Percentiles rank a stretch among this genome's conserved stretches.
Evolutionary conservation across 2,888 invertebrate genomes (phyloP).

Genomic region (Blastobasis lacticolella): DNA sequence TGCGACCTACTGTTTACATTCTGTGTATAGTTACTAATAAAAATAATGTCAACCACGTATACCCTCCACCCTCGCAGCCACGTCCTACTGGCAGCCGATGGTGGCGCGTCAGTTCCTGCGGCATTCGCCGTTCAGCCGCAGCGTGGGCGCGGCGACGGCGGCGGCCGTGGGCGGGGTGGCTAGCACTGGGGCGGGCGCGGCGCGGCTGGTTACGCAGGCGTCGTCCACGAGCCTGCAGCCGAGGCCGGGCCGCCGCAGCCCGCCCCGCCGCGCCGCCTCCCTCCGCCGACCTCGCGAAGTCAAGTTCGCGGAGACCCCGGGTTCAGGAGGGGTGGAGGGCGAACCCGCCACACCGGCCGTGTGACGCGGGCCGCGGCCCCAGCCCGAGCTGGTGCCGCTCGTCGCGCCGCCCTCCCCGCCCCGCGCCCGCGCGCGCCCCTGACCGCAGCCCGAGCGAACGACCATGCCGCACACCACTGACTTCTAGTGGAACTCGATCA

Average conservation of each 20-base stretch:
- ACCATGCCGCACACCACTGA: conserved; percentile 48
- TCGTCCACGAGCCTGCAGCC: conserved; percentile 68
- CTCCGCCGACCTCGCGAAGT: conserved; percentile 68
- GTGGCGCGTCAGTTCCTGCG: conserved; percentile 82
- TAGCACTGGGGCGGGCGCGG: conserved; percentile 24
- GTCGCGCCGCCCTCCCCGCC: conserved; percentile 35
- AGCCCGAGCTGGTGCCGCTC: conserved; percentile 72
- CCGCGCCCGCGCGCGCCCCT: conserved; percentile 35
- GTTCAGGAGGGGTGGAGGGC: conserved; percentile 10
- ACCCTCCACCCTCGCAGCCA: conserved; percentile 27
- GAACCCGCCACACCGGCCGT: conserved; percentile 41
- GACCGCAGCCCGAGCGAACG: conserved; percentile 46
- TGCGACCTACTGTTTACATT: no score
- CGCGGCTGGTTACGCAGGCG: conserved; percentile 50
- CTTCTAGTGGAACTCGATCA: conserved; percentile 31
- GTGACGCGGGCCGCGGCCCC: conserved; percentile 72
- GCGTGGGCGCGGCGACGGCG: conserved; percentile 37
- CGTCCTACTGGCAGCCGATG: conserved; percentile 79
- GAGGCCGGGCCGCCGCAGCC: conserved; percentile 39
- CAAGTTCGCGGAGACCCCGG: conserved; percentile 61
- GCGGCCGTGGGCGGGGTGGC: conserved; percentile 58
- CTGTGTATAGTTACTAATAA: no score
- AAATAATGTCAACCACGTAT: no score
- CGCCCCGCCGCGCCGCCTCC: conserved; percentile 59
- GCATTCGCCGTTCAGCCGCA: conserved; percentile 77